Base-by-base conservation (phyloP, 2,888 invertebrate species). In the Phaonia tiefii region DNA sequence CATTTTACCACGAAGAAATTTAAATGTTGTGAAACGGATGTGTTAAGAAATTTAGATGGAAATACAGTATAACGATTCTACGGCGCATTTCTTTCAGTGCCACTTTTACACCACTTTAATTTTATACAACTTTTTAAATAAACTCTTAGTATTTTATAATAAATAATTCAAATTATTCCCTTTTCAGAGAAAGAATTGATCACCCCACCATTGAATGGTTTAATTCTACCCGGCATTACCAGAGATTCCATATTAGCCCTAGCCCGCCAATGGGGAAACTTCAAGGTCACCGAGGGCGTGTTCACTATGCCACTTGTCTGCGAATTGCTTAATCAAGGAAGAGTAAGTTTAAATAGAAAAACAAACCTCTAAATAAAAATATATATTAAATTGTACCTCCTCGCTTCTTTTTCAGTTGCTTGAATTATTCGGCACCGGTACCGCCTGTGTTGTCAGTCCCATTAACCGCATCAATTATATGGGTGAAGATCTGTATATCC, bases 401-500 rank as follows among this genome's bases (percentile, higher is more conserved):
- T 73, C 11, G 37, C 26, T 67, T 5, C 84, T 56, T 15, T 78
- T 92, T 0, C 92, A 99, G 98, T 91, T 99, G 84, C 90, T 98
- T 85, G 99, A 99, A 91, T 93, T 99, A 90, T 99, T 99, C 91
- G 99, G 99, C 76, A 94, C 98, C n/a, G 99, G 99, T 74, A 99
- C 99, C 25, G 99, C 99, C 0, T 97, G 97, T 86, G 93, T 98
- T 63, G 96, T 99, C 17, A 97, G 96, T 86, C 99, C 99, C 0
- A 94, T 99, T 73, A 95, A 95, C 75, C 93, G 94, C 80, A 96
- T 99, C 80, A 93, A 95, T 74, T 99, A 96, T 91, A 87, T 95
- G 85, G 95, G 94, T 3, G 91, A 93, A 69, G 90, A 93, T 72
- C 92, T 96, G 37, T 88, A 92, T 67, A 93, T 97, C 84, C 96